phyloP scores from a whole-genome alignment of 2,888 invertebrate species.

The Papilio protenor region DNA sequence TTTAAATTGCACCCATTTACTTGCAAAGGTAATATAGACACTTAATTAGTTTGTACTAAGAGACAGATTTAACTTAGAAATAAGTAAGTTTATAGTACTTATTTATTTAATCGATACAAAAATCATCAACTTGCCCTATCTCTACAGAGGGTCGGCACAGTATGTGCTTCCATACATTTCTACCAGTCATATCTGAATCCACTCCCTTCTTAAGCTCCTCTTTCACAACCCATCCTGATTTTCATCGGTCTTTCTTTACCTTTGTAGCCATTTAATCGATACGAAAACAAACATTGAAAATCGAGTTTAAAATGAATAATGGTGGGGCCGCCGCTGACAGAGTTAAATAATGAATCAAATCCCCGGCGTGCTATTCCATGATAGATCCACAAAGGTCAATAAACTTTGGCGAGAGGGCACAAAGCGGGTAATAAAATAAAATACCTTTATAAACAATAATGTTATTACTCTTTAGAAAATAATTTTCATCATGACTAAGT shows the following conservation, averaged over 20 bases:
- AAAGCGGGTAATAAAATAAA: constrained; percentile 27
- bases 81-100: too few relatives aligned
- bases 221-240: too few relatives aligned
- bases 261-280: too few relatives aligned
- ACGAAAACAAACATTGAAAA: constrained; percentile 8
- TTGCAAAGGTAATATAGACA: constrained; percentile 3
- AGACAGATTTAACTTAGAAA: constrained; percentile 7
- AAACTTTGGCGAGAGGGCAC: constrained; percentile 40
- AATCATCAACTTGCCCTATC: too few relatives aligned
- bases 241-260: too few relatives aligned
- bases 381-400: constrained; percentile 40
- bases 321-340: constrained; percentile 53
- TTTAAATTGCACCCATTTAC: constrained; percentile 42
- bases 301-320: constrained; percentile 29
- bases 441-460: too few relatives aligned
- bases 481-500: not conserved
- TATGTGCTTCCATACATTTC: too few relatives aligned
- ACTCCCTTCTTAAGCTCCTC: too few relatives aligned
- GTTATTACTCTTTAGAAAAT: too few relatives aligned
- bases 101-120: too few relatives aligned
- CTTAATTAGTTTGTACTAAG: constrained; percentile 6
- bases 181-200: too few relatives aligned
- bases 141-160: too few relatives aligned
- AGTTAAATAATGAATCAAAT: constrained; percentile 67
- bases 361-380: constrained; percentile 60